phyloP scores from a whole-genome alignment of 2,113 vertebrate species.

The Syngnathus floridae region DNA sequence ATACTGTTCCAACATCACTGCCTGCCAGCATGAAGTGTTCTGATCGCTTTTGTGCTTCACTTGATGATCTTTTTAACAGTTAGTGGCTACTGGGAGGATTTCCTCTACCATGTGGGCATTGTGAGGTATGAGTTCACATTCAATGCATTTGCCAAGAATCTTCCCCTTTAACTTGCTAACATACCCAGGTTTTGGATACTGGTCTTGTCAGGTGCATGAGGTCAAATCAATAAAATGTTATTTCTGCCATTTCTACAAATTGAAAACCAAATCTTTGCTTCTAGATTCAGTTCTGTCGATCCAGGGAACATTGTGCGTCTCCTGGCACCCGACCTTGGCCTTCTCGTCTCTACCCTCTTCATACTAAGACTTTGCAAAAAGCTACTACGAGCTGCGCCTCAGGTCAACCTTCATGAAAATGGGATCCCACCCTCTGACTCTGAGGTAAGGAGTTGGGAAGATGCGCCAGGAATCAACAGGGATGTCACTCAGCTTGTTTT shows the following conservation, averaged over 20 bases:
- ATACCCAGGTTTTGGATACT: too few relatives aligned
- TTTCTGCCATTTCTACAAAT: neutral
- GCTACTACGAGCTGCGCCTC: slow-evolving; percentile 30
- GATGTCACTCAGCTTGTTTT: neutral
- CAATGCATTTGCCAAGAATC: too few relatives aligned
- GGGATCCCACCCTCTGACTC: slow-evolving; percentile 32
- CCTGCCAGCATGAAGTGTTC: neutral
- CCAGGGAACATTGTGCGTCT: slow-evolving; percentile 61
- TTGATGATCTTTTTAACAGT: slow-evolving; percentile 41
- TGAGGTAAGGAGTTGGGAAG: slow-evolving; percentile 55
- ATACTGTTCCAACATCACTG: neutral
- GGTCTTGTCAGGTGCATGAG: neutral
- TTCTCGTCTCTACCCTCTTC: slow-evolving; percentile 55
- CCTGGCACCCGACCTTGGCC: slow-evolving; percentile 63
- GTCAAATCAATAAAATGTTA: neutral
- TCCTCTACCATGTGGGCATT: slow-evolving; percentile 71
- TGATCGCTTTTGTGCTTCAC: neutral
- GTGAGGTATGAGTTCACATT: slow-evolving; percentile 53
- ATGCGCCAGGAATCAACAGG: neutral
- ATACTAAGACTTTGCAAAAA: slow-evolving; percentile 60
- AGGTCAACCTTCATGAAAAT: slow-evolving; percentile 50
- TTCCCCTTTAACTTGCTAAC: too few relatives aligned
- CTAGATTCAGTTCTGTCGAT: slow-evolving; percentile 68
- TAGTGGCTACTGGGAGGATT: slow-evolving; percentile 61
- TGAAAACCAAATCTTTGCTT: neutral